These are phyloP conservation scores for Stigmatopora nigra DNA, from an alignment of 2,113 vertebrate genomes.

Conservation along the genomic window DNA sequence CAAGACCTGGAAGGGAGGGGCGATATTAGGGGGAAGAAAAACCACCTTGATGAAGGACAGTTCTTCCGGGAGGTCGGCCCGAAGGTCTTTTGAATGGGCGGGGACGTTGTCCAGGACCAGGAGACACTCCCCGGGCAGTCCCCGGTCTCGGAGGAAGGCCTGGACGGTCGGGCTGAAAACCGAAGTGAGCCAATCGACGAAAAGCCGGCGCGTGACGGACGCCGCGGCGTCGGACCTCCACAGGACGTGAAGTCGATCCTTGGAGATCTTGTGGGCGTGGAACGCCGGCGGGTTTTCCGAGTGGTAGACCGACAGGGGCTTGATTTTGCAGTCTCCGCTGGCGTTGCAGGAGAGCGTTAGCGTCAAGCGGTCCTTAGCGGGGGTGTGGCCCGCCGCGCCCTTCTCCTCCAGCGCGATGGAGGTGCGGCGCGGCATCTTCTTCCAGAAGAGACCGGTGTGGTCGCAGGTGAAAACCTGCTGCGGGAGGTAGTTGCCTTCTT, in stretches of 20 bases:
- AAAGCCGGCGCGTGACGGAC: neutral
- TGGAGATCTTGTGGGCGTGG: neutral
- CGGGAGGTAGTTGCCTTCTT: neutral
- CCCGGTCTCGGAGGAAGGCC: neutral
- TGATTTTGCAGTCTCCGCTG: slow-evolving; percentile 1
- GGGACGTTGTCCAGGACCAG: neutral
- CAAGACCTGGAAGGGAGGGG: neutral
- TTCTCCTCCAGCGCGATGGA: neutral
- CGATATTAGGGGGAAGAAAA: neutral
- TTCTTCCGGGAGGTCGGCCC: neutral
- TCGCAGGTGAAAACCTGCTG: slow-evolving; percentile 6
- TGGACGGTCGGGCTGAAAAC: neutral
- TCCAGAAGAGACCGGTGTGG: neutral
- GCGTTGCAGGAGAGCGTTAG: neutral
- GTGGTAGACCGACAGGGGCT: neutral
- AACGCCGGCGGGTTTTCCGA: slow-evolving; percentile 3
- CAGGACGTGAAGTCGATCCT: neutral
- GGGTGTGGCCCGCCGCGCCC: neutral
- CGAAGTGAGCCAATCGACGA: neutral
- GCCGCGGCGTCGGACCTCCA: neutral
- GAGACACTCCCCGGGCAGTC: neutral
- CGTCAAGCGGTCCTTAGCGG: neutral
- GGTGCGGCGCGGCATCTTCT: neutral
- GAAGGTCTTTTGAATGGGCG: neutral
- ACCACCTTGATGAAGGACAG: neutral